Evolutionary conservation across 2,113 vertebrate genomes (phyloP).

Genomic region (Rhinoptilus africanus): DNA sequence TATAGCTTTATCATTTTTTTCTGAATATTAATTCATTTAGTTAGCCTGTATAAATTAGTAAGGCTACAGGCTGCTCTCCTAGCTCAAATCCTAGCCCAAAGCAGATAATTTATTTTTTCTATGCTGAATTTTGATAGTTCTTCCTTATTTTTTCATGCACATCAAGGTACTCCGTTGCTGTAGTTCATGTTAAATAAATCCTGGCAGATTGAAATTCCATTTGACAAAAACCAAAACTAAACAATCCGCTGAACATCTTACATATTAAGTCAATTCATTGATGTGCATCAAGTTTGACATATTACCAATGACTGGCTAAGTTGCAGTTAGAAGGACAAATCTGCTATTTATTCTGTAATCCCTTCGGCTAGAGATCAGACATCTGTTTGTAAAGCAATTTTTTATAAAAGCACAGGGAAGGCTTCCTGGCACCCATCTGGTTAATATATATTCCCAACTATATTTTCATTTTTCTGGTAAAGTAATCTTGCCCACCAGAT

Average conservation of each 20-base stretch:
- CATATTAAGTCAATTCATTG: background rate
- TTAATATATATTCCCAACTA: slow-evolving; percentile 5
- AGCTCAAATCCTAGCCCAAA: background rate
- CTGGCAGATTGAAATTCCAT: background rate
- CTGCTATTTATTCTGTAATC: slow-evolving; percentile 40
- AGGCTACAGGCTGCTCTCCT: background rate
- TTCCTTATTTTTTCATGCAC: background rate
- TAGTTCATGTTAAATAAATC: background rate
- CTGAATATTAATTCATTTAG: background rate
- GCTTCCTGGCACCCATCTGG: background rate
- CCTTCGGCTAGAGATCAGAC: slow-evolving; percentile 3
- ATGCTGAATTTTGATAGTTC: background rate
- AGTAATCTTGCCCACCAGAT: background rate
- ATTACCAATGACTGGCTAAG: background rate
- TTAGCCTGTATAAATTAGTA: background rate
- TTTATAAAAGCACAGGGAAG: background rate
- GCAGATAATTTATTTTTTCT: background rate
- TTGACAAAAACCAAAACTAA: background rate
- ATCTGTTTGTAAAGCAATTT: slow-evolving; percentile 42
- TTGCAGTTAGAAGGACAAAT: background rate
- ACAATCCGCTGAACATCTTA: background rate
- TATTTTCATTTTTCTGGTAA: background rate
- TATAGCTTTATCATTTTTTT: background rate
- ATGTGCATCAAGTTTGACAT: background rate
- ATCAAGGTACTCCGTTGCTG: background rate